Base-by-base conservation (phyloP, 2,888 invertebrate species). In the Muscina levida region DNA sequence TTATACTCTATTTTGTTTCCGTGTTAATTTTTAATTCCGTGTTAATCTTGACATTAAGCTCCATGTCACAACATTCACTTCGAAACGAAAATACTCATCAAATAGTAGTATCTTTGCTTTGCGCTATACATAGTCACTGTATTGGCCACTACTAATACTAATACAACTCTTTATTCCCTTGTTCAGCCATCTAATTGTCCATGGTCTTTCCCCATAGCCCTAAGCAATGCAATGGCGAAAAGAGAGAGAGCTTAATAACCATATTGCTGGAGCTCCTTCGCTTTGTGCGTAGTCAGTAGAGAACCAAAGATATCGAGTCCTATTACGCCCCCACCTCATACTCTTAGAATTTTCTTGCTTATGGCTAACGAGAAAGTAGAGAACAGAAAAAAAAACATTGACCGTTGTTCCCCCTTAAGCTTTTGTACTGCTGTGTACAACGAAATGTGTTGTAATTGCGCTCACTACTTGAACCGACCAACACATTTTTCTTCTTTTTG, bases 281-380 rank as follows among this genome's bases (percentile, higher is more conserved):
- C 19, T 62, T 39, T 62, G 22, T 62, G 62, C 62, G 62, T 62
- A 31, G 8, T 37, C 8, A 5, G 1, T 46, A 5, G 10, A 42
- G 17, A 56, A 31, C 17, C 19, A 31, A 26, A 66, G 59, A n/a
- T 71, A 77, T 77, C 67, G 77, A 67, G 31, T 62, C 59, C 53
- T 57, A 66, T 59, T 74, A 39, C 53, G 37, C 57, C 67, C 15
- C 39, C 26, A 5, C 39, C 39, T 24, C 53, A 8, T 37, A 15
- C 70, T 39, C 70, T 22, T 24, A 8, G 31, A 3, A 8, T 11
- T 72, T 76, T 42, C 48, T 59, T 46, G 59, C 72, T 74, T 42
- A 67, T 62, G 67, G 67, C 70, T 66, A 66, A 57, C 53, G 48
- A 65, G 24, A 62, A 24, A 59, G 22, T 10, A 37, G 39, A 17